Evolutionary conservation across 1,140 invertebrate genomes (phyloP).

Genomic region (Calliopsis andreniformis): DNA sequence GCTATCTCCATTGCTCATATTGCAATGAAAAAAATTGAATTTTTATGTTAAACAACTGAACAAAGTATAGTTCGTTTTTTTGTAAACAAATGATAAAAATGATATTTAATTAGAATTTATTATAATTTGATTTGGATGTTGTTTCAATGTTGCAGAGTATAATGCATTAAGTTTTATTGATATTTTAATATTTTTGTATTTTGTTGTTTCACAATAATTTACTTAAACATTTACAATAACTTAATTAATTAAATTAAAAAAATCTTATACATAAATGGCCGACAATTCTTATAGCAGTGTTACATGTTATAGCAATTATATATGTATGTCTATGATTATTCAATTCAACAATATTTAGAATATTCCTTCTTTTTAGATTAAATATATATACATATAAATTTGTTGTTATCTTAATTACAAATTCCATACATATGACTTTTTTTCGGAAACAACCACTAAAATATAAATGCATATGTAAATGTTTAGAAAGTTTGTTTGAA

Average conservation of each 20-base stretch:
- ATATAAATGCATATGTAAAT: slow-evolving; percentile 1
- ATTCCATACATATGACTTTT: slow-evolving; percentile 1
- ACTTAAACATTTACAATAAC: slow-evolving; percentile 28
- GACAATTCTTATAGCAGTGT: slow-evolving; percentile 19
- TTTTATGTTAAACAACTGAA: no score
- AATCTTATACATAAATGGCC: slow-evolving; percentile 15
- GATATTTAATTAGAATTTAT: no score
- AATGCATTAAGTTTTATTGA: neutral
- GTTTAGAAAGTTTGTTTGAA: slow-evolving; percentile 1
- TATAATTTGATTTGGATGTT: no score
- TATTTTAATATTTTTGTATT: slow-evolving; percentile 18
- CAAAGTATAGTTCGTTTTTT: no score
- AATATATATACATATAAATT: slow-evolving; percentile 24
- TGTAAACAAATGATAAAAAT: no score
- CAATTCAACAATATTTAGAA: slow-evolving; percentile 24
- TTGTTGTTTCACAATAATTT: slow-evolving; percentile 18
- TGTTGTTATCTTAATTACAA: neutral
- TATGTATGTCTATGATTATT: neutral
- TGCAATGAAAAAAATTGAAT: no score
- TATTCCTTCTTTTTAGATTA: neutral
- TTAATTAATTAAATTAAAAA: slow-evolving; percentile 13
- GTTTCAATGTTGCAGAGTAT: neutral
- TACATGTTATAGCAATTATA: neutral
- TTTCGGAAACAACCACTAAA: neutral
- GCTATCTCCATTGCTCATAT: no score